These are phyloP conservation scores for Taenioides sp. DNA, from an alignment of 2,797 vertebrate genomes.

Conservation along the genomic window DNA sequence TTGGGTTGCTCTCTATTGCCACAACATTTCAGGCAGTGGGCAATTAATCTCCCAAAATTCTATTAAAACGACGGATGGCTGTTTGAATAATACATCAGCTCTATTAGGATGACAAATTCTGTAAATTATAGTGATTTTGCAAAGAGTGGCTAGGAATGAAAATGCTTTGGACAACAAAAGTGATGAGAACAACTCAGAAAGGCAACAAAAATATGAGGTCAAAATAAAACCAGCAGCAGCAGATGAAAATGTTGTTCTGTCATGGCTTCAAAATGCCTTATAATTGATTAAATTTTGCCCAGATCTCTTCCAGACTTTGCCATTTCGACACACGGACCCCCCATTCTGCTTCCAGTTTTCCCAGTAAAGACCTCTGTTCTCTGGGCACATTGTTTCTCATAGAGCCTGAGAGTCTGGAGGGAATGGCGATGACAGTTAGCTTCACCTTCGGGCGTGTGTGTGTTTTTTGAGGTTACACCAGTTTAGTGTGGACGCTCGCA, in stretches of 20 bases:
- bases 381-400: constrained; percentile 37
- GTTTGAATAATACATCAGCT: constrained; percentile 67
- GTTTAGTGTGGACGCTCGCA: constrained; percentile 41
- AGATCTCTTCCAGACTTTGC: constrained; percentile 57
- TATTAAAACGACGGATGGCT: constrained; percentile 76
- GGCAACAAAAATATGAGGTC: neutral
- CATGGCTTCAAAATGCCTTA: constrained; percentile 40
- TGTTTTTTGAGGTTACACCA: constrained; percentile 10
- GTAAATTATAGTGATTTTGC: constrained; percentile 52
- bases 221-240: constrained; percentile 16
- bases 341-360: constrained; percentile 17
- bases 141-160: constrained; percentile 34
- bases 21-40: constrained; percentile 61
- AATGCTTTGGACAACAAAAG: constrained; percentile 10
- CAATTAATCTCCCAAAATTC: constrained; percentile 82
- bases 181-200: neutral
- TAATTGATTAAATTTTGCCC: constrained; percentile 56
- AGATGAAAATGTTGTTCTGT: constrained; percentile 23
- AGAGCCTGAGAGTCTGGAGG: constrained; percentile 47
- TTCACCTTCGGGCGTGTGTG: constrained; percentile 14
- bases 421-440: constrained; percentile 38
- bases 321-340: constrained; percentile 39
- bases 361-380: constrained; percentile 43
- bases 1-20: constrained; percentile 60
- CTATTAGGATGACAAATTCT: constrained; percentile 61